Evolutionary conservation across 2,797 vertebrate species (phyloP).

Genomic region (Loriculus beryllinus): DNA sequence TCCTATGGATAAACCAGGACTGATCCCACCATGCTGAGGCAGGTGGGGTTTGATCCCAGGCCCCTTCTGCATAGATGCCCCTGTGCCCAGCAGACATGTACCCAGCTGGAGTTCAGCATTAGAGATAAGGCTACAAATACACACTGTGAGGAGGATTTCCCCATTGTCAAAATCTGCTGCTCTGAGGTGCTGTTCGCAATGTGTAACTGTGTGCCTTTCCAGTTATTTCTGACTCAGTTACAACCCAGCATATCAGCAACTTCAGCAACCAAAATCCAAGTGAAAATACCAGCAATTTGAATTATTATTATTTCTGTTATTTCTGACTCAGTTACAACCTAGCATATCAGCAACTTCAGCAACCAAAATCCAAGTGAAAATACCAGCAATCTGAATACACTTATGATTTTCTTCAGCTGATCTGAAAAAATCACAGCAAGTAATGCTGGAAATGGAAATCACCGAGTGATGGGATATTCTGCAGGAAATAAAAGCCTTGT

Average conservation of each 20-base stretch:
- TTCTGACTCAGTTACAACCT: too few species aligned
- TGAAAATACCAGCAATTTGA: background rate
- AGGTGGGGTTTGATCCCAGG: background rate
- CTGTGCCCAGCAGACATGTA: accelerated
- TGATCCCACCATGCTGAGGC: accelerated
- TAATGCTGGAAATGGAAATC: background rate
- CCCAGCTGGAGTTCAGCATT: background rate
- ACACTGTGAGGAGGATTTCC: background rate
- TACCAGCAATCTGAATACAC: background rate
- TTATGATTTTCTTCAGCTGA: background rate
- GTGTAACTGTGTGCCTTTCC: background rate
- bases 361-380: background rate
- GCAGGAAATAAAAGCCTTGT: background rate
- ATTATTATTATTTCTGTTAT: too few species aligned
- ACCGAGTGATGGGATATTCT: background rate
- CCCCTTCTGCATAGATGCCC: background rate
- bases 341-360: background rate
- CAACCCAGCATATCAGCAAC: background rate
- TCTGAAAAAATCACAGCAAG: background rate
- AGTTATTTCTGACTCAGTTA: background rate
- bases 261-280: background rate
- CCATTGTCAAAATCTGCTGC: background rate
- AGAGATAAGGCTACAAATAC: background rate
- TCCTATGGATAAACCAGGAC: background rate
- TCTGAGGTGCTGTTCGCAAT: background rate